A percentile compares a stretch with the other conserved stretches of the same genome.
These are phyloP conservation scores for Urocynchramus pylzowi DNA, from an alignment of 2,113 vertebrate genomes.

Conservation along the genomic window DNA sequence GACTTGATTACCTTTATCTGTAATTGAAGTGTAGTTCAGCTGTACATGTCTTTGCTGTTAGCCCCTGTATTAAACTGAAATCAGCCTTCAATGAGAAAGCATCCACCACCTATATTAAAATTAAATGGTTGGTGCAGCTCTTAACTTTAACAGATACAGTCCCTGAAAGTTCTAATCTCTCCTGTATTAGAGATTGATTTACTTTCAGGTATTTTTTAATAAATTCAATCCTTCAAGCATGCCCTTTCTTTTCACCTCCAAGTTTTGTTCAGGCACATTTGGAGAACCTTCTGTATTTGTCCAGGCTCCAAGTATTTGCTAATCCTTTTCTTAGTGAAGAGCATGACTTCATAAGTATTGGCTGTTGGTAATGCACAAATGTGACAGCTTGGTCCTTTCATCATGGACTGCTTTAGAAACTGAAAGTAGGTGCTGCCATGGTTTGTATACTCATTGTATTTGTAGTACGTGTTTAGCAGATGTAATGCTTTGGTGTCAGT, in stretches of 20 bases:
- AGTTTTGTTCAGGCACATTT: not conserved
- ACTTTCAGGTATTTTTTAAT: not conserved
- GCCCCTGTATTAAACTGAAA: not conserved
- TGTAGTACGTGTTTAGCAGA: not conserved
- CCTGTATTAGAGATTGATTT: not conserved
- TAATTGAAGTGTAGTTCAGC: not conserved
- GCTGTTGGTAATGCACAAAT: not conserved
- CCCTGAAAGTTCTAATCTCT: not conserved
- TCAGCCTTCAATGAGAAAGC: not conserved
- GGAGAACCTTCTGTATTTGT: constrained; percentile 34
- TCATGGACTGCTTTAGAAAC: not conserved
- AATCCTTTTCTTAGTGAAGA: constrained; percentile 26
- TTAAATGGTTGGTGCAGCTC: not conserved
- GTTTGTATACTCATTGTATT: not conserved
- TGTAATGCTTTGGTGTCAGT: not conserved
- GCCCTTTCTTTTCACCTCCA: not conserved
- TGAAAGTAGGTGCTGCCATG: not conserved
- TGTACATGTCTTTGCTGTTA: not conserved
- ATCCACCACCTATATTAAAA: not conserved
- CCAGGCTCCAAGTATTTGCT: constrained; percentile 23
- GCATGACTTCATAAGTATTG: not conserved
- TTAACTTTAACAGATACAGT: not conserved
- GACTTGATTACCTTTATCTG: not conserved
- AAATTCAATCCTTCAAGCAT: not conserved
- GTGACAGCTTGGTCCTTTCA: constrained; percentile 26